Conservation (phyloP, 2,888 invertebrate species). For the Andrena bicolor region DNA sequence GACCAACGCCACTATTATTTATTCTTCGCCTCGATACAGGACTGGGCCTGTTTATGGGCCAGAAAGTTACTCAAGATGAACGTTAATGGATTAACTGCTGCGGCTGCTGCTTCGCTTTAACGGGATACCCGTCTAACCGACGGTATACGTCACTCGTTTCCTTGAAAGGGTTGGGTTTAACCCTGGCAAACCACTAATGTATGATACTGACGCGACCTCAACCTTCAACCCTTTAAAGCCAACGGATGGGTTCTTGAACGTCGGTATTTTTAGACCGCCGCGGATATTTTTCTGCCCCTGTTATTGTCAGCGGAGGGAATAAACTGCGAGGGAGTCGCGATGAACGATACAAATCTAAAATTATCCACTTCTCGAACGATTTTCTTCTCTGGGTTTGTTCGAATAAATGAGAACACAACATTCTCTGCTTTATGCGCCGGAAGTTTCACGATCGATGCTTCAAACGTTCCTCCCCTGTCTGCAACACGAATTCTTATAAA, state of each 20-base stretch:
- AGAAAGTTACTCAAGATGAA: not conserved
- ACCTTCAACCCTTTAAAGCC: not conserved
- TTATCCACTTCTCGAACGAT: not conserved
- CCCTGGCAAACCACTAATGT: slow-evolving; percentile 31
- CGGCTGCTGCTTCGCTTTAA: not conserved
- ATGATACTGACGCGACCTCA: not conserved
- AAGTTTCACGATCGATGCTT: not conserved
- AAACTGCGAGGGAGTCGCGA: not conserved
- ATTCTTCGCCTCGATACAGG: not conserved
- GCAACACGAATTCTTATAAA: not conserved
- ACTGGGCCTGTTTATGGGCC: not conserved
- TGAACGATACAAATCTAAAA: not conserved
- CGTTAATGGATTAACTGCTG: slow-evolving; percentile 2
- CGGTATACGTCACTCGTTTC: slow-evolving; percentile 6
- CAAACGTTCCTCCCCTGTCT: not conserved
- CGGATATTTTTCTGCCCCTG: not conserved
- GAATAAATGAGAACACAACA: no score
- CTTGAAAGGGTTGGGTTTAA: not conserved
- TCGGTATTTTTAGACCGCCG: no score
- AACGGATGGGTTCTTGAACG: not conserved
- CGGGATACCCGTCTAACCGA: not conserved
- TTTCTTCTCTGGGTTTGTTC: not conserved
- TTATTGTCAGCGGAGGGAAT: not conserved
- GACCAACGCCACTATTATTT: not conserved
- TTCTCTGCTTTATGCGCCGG: not conserved